Base-by-base conservation (phyloP, 2,888 invertebrate species). In the Drosophila fulvimacula region DNA sequence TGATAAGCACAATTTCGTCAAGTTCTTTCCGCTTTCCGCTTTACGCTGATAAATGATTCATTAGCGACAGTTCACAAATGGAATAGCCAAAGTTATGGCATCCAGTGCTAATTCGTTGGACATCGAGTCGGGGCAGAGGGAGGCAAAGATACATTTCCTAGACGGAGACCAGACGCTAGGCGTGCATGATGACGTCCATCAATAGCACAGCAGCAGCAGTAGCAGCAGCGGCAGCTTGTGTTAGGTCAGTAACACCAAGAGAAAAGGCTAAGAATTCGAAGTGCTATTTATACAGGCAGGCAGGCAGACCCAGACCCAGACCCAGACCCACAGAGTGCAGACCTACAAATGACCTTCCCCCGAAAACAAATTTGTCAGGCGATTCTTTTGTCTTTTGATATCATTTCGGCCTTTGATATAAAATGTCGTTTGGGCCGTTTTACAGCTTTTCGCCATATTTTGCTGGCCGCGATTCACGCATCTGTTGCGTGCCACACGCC, bases 331-430 rank as follows among this genome's bases (percentile, higher is more conserved):
- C 61, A 34, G 32, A 46, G 13, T 41, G 51, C 74, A 77, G 86
- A 82, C 88, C 82, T 82, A 88, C 82, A 82, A 82, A 88, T 77
- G 72, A 82, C 82, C 82, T 82, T 82, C 73, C 41, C 60, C 57
- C 36, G 51, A 11, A 21, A 17, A 30, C n/a, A 5, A 44, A 51
- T 46, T 56, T 36, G 21, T 21, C 34, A 36, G 19, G 24, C 44
- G 9, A 46, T 21, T 55, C 7, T 10, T 27, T 41, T 17, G 17
- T 30, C 52, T n/a, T n/a, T 17, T 44, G 42, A 42, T 67, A 27
- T 57, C 42, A 55, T 57, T 41, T 48, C 10, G 17, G n/a, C 19
- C 17, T 21, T 42, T 53, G 21, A 48, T 48, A 46, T 19, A 53
- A 46, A 9, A 19, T 42, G 46, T 34, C 30, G 44, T 55, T 44